Evolutionary conservation across 64 coral and sea anemone species (phyloP), one percentile per base, ranked within the genome.

Genomic region (Hydrozoanthus tunicans): DNA sequence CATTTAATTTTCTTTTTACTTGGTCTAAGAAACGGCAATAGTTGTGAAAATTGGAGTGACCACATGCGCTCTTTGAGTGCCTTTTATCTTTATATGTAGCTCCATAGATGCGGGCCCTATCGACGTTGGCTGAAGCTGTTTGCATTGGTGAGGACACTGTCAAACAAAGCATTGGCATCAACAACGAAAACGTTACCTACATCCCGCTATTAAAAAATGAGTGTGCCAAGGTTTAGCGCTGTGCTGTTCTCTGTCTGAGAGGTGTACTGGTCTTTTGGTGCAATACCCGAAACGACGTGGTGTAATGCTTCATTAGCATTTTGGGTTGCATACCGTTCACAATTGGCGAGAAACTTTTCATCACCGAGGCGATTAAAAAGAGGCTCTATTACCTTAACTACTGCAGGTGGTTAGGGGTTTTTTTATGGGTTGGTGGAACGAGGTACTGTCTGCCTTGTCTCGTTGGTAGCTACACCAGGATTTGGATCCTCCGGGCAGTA

Each of bases 241-340:
- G 62, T 8, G 63, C 78, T 94, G n/a, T 82, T 83, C 65, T 94
- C 86, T 24, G 59, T 78, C 10, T 78, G 77, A 9, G 92, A 94
- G 13, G 61, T 94, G 78, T 11, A 90, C 68, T 81, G 64, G 1
- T 94, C 86, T 64, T 94, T 94, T 17, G 92, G 70, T 9, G 92
- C 86, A 58, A 83, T 51, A 9, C 81, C 81, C 89, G 81, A 94
- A 59, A 91, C 79, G 23, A 94, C 81, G 64, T 94, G 89, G 64
- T 91, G 93, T 13, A 94, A 53, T 13, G 56, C 71, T 62, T 96
- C 91, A 71, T 96, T 96, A 61, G 53, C 63, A 78, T 96, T 96
- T 74, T 93, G 89, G 7, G 73, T 91, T 23, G 56, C 75, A 73
- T 90, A 95, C 9, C 59, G 77, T 65, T 92, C 91, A 85, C 91